These are phyloP conservation scores for Gryllus longicercus DNA, from an alignment of 2,888 invertebrate genomes.

Conservation along the genomic window DNA sequence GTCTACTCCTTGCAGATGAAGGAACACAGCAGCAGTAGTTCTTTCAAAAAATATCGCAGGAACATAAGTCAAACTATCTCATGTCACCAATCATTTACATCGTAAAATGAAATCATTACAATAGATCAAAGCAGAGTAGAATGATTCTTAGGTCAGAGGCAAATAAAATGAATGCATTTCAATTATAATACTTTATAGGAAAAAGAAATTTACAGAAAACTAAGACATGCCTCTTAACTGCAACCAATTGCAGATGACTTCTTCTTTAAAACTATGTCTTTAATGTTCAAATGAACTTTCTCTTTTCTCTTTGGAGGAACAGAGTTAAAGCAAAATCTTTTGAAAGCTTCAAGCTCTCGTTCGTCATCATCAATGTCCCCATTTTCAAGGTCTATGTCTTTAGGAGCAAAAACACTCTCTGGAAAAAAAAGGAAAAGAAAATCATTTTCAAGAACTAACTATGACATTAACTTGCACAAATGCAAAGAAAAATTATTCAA, in stretches of 20 bases:
- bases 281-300: constrained; percentile 74
- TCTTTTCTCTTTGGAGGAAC: constrained; percentile 73
- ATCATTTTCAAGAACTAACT: neutral
- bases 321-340: constrained; percentile 80
- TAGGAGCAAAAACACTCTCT: constrained; percentile 76
- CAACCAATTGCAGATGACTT: constrained; percentile 44
- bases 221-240: constrained; percentile 31
- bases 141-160: neutral
- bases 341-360: constrained; percentile 80
- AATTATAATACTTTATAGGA: neutral
- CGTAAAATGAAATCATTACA: neutral
- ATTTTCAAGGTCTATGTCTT: constrained; percentile 72
- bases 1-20: neutral
- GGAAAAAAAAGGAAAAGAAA: constrained; percentile 22
- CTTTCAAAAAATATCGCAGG: neutral
- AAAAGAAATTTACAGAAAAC: constrained; percentile 11
- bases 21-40: neutral
- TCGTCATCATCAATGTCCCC: constrained; percentile 76
- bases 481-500: neutral
- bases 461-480: neutral
- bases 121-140: neutral
- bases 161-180: neutral
- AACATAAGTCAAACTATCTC: neutral
- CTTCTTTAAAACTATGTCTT: constrained; percentile 69
- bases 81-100: neutral